Base-by-base conservation (phyloP, 2,888 invertebrate species). In the Aporophyla nigra region DNA sequence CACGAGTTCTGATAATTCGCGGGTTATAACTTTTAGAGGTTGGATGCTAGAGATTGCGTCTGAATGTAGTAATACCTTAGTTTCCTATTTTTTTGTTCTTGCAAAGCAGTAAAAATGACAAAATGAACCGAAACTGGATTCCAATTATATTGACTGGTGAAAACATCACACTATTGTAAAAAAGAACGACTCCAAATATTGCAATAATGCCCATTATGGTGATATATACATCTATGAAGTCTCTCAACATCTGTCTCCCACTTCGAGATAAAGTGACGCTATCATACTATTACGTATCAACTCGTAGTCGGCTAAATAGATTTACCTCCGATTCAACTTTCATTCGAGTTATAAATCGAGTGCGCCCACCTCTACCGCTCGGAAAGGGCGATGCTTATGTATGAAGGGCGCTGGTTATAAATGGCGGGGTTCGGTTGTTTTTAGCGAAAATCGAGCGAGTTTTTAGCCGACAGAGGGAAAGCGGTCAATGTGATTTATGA, bases 301-400 rank as follows among this genome's bases (percentile, higher is more conserved):
- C 82, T 77, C 58, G 58, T 61, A 82, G 27, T 74, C 86, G 61
- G 74, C 69, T 85, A 82, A 85, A 83, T 85, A 78, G 83, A 83
- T 83, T 83, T 85, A 85, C 83, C 74, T 82, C 51, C 74, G 63
- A 78, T 82, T 85, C 74, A 66, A 82, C 72, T 83, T 83, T 85
- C 82, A 85, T 85, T 82, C 79, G 76, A 69, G 78, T 74, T 79
- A 87, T 85, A 79, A 81, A 82, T 83, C 74, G 86, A 85, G 49
- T 66, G 46, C 43, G 78, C 83, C 62, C 87, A 78, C 76, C 83
- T 80, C 88, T 87, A 84, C 58, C 56, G 61, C 69, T 58, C 63
- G 82, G 79, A 84, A 86, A 84, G 86, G 87, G 82, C 83, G 84
- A 87, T 87, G 90, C 87, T 87, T 91, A 90, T 89, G 89, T 91